Evolutionary conservation across 2,113 vertebrate genomes (phyloP).

Genomic region (Perca schrenkii): DNA sequence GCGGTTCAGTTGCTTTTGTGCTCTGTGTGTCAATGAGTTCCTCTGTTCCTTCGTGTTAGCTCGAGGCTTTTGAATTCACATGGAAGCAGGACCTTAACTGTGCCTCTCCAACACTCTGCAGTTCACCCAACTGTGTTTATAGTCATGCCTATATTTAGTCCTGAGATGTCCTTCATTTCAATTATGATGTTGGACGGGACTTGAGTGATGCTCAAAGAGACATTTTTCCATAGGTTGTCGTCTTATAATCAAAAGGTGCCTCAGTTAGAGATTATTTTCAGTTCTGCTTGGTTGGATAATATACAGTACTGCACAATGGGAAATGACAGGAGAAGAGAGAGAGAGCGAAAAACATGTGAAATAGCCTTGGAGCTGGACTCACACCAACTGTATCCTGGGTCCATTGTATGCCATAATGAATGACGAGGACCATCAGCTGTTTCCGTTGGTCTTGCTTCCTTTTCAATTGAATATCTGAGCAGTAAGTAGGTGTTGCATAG

Average conservation of each 20-base stretch:
- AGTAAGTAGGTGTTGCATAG: conserved; percentile 4
- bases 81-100: conserved; percentile 18
- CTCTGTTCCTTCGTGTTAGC: conserved; percentile 35
- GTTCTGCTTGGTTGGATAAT: conserved; percentile 17
- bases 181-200: not conserved
- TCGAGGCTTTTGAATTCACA: conserved; percentile 28
- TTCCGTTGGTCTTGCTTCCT: not conserved
- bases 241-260: not conserved
- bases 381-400: conserved; percentile 6
- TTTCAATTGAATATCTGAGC: not conserved
- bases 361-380: conserved; percentile 24
- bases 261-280: not conserved
- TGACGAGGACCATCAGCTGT: conserved; percentile 11
- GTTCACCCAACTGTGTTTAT: conserved; percentile 23
- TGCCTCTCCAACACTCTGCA: conserved; percentile 1
- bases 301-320: not conserved
- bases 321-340: not conserved
- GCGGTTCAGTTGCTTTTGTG: conserved; percentile 31
- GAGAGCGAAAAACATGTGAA: not conserved
- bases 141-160: conserved; percentile 45
- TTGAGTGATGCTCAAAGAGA: conserved; percentile 14
- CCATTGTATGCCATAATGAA: not conserved
- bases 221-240: conserved; percentile 33
- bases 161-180: conserved; percentile 5
- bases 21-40: conserved; percentile 44